Evolutionary conservation across 2,113 vertebrate species (phyloP), one percentile per base, ranked within the genome.

Genomic region (Cyphotilapia sp.): DNA sequence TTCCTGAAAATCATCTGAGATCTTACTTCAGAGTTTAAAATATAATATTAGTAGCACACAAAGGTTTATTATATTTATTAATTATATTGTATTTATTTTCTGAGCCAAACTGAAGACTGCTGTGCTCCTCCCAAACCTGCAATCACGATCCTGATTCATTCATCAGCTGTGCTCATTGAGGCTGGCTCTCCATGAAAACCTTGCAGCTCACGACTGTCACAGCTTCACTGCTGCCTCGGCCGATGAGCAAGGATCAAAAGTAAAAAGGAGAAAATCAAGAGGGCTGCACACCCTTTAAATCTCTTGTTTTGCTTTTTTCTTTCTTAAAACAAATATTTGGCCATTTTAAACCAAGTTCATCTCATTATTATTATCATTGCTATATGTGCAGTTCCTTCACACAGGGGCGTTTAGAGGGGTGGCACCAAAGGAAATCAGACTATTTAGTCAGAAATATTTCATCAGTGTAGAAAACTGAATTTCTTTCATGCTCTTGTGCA

Each of bases 201-300:
- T 42, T n/a, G 12, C n/a, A 42, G 38, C 66, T 42, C 63, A 0
- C 4, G 35, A 13, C n/a, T 9, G 35, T 22, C 63, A 5, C 33
- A 1, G 33, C 19, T 22, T 42, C 66, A 24, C 38, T 10, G 38
- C 38, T 2, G 33, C 57, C 59, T 63, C 9, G 2, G 35, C 35
- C 38, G 5, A 42, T 27, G 22, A 42, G 8, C 24, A 9, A 45
- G 0, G 6, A 47, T 76, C 40, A 11, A 47, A 47, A 1, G 40
- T 45, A 16, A 42, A 45, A 40, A 5, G 13, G 14, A 47, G 40
- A 74, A 76, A 47, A 5, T 19, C 1, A 47, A 71, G n/a, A 24
- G 1, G 9, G 38, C n/a, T 24, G 66, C 1, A 1, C 5, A 42
- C n/a, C 22, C 13, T 71, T 71, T 71, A 42, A 16, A 27, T 16